These are phyloP conservation scores for Dendroctonus ponderosae DNA, from an alignment of 1,140 invertebrate genomes.

Conservation along the genomic window DNA sequence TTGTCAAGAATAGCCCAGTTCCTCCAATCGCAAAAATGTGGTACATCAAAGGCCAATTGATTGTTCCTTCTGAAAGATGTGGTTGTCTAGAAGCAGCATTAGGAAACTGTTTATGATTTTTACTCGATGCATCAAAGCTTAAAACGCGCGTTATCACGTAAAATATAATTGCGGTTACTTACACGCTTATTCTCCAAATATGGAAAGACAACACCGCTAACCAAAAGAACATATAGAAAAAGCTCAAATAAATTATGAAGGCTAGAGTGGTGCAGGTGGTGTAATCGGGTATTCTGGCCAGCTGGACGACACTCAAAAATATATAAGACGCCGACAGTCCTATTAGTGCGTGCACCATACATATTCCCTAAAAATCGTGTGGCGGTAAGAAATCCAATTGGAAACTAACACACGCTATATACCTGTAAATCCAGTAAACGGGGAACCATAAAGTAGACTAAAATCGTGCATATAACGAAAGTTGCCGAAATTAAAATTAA, in stretches of 20 bases:
- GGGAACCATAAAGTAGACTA: conserved; percentile 59
- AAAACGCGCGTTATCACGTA: too few species aligned
- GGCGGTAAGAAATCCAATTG: background rate
- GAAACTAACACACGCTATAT: conserved; percentile 2
- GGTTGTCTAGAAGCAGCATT: too few species aligned
- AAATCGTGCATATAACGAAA: conserved; percentile 58
- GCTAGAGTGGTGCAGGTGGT: conserved; percentile 53
- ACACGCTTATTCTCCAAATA: conserved; percentile 62
- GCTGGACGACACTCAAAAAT: conserved; percentile 56
- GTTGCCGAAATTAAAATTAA: conserved; percentile 58
- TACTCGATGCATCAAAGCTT: too few species aligned
- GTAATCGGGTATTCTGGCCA: conserved; percentile 36
- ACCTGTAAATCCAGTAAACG: conserved; percentile 41
- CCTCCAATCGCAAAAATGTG: conserved; percentile 59
- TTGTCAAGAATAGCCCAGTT: conserved; percentile 55
- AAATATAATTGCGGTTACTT: conserved; percentile 45
- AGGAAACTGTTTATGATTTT: too few species aligned
- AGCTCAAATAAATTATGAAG: conserved; percentile 61
- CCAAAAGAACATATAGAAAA: conserved; percentile 67
- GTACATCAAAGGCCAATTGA: conserved; percentile 55
- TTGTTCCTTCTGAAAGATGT: conserved; percentile 36
- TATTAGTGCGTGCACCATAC: conserved; percentile 56
- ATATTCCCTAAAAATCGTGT: conserved; percentile 53
- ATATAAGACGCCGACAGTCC: conserved; percentile 59
- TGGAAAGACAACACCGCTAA: conserved; percentile 65